Evolutionary conservation across 64 coral and sea anemone species (phyloP).

Genomic region (Exaiptasia diaphana): DNA sequence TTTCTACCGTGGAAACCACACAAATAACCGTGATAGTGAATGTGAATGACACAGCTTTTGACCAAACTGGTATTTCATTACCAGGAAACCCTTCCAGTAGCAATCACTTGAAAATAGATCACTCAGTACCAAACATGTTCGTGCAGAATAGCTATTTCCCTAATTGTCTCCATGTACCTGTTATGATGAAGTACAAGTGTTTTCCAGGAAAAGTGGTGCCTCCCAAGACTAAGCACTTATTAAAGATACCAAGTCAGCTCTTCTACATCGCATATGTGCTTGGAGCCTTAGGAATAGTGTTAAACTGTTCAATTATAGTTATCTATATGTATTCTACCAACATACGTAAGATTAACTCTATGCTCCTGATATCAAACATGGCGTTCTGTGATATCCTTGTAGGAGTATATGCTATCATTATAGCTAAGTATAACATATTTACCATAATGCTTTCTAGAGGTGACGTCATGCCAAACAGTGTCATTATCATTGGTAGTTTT

Average conservation of each 20-base stretch:
- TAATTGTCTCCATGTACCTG: background rate
- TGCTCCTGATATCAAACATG: conserved; percentile 53
- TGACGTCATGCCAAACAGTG: too few relatives aligned
- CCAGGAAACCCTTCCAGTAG: background rate
- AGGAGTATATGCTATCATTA: conserved; percentile 38
- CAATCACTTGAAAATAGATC: too few relatives aligned
- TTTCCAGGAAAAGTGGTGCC: too few relatives aligned
- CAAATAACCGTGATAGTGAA: background rate
- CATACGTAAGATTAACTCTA: conserved; percentile 35
- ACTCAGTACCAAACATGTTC: background rate
- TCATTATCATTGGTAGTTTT: too few relatives aligned
- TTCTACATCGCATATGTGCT: conserved; percentile 32
- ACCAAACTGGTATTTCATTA: background rate
- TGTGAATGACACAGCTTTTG: background rate
- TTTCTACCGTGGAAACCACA: background rate
- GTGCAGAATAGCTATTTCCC: conserved; percentile 1
- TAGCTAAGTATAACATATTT: conserved; percentile 47
- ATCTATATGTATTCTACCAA: conserved; percentile 4
- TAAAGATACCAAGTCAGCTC: conserved; percentile 8
- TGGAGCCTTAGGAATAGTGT: conserved; percentile 11
- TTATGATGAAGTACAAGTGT: background rate
- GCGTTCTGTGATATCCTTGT: conserved; percentile 24
- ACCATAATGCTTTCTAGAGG: background rate
- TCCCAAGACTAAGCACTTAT: background rate
- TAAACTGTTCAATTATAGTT: conserved; percentile 21